Evolutionary conservation across 2,888 invertebrate species (phyloP).

Genomic region (Schizaphis graminum): DNA sequence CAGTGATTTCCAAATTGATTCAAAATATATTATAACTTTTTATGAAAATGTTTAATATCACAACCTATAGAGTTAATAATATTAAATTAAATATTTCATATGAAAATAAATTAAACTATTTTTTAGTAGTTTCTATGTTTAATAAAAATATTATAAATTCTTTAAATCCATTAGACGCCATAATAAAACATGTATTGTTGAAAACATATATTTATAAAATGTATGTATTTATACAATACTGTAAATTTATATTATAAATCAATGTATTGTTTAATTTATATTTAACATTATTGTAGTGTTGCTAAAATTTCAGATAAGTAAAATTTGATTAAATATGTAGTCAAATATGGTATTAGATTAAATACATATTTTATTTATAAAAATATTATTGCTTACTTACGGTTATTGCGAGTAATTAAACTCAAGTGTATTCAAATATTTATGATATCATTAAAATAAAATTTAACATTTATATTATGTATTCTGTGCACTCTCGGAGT

Average conservation of each 20-base stretch:
- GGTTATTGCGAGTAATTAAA: not conserved
- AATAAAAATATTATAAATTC: too few species aligned
- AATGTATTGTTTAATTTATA: not conserved
- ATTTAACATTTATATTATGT: not conserved
- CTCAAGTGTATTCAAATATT: not conserved
- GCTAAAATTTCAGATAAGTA: not conserved
- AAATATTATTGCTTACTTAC: not conserved
- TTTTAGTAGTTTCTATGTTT: too few species aligned
- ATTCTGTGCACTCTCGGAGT: not conserved
- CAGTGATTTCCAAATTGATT: too few species aligned
- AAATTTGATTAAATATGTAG: not conserved
- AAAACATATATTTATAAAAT: too few species aligned
- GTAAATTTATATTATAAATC: not conserved
- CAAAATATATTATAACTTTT: too few species aligned
- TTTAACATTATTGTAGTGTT: not conserved
- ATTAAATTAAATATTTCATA: too few species aligned
- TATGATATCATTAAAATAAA: not conserved
- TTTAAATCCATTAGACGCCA: not conserved
- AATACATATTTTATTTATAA: not conserved
- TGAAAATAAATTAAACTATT: too few species aligned
- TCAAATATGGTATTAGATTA: not conserved
- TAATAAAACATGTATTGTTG: not conserved
- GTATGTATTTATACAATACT: not conserved
- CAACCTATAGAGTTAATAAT: too few species aligned
- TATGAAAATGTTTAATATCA: too few species aligned